Base-by-base conservation (phyloP, 2,113 vertebrate genomes). In the Himantopus leucocephalus region DNA sequence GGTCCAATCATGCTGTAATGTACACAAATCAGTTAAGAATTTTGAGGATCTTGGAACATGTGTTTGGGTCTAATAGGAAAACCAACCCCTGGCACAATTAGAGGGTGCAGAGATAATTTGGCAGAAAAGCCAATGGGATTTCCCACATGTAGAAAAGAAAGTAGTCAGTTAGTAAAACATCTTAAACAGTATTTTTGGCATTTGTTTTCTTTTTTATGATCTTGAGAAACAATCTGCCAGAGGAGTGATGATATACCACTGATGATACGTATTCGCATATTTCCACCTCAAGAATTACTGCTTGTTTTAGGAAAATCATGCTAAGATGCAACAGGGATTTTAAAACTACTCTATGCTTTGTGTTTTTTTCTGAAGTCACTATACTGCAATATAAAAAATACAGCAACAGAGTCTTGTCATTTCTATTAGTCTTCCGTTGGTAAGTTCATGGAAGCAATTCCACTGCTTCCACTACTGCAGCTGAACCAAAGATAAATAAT, bases 201-300 rank as follows among this genome's bases (percentile, higher is more conserved):
- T 2, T 27, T 47, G 13, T 15, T 68, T 66, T 41, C 22, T 39
- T 77, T 86, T 77, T 67, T 60, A 70, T 23, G 29, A 55, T 64
- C 17, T 26, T 39, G 68, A 48, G 47, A 67, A 92, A 66, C 17
- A n/a, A 20, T 56, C 43, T 90, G 32, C 43, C 43, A 41, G 41
- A 50, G 19, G 10, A 70, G 24, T 58, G 32, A 58, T 47, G 43
- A 67, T n/a, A 27, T 30, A 24, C 34, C 35, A 41, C 17, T 62
- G n/a, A 62, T 26, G n/a, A 62, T 26, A 20, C 16, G 30, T 6
- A 41, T 19, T 37, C 0, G 1, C 5, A 0, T 14, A 59, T 29
- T 84, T 94, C 47, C 55, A 55, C 22, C 24, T 66, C 52, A 68
- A 58, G 41, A 45, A 91, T 37, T 80, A 48, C 24, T 70, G 30